phyloP scores from a whole-genome alignment of 92 coral and sea anemone genomes.

The Micromussa lordhowensis region DNA sequence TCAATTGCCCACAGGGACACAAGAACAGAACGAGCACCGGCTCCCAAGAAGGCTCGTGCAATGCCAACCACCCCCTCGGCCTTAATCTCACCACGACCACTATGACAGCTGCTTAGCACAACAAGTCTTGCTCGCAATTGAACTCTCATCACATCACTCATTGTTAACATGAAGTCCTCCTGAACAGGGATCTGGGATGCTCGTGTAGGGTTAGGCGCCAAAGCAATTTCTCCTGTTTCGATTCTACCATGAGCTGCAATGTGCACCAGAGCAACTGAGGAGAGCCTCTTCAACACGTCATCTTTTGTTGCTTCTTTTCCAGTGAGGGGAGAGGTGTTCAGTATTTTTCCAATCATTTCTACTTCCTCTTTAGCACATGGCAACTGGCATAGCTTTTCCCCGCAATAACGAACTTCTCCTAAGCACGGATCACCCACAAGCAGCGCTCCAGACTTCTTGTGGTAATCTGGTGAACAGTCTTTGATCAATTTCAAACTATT shows the following conservation, averaged over 20 bases:
- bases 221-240: conserved; percentile 28
- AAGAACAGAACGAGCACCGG: conserved; percentile 41
- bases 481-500: conserved; percentile 19
- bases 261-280: conserved; percentile 30
- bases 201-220: conserved; percentile 21
- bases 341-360: conserved; percentile 17
- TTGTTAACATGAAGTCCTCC: conserved; percentile 3
- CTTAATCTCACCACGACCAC: conserved; percentile 35
- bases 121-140: conserved; percentile 34
- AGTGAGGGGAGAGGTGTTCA: not conserved
- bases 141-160: conserved; percentile 30
- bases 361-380: conserved; percentile 19
- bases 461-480: conserved; percentile 24
- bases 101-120: conserved; percentile 35
- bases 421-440: too few species aligned
- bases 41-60: conserved; percentile 38
- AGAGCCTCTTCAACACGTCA: not conserved
- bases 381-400: not conserved
- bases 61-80: conserved; percentile 49
- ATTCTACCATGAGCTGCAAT: conserved; percentile 34
- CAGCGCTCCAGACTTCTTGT: too few species aligned
- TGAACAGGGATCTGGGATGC: not conserved
- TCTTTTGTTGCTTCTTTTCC: conserved; percentile 24
- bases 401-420: not conserved
- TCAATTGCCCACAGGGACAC: conserved; percentile 44